A percentile compares a stretch with the other conserved stretches of the same genome.
Evolutionary conservation across 2,888 invertebrate genomes (phyloP).

Genomic region (Nomada ruficornis): DNA sequence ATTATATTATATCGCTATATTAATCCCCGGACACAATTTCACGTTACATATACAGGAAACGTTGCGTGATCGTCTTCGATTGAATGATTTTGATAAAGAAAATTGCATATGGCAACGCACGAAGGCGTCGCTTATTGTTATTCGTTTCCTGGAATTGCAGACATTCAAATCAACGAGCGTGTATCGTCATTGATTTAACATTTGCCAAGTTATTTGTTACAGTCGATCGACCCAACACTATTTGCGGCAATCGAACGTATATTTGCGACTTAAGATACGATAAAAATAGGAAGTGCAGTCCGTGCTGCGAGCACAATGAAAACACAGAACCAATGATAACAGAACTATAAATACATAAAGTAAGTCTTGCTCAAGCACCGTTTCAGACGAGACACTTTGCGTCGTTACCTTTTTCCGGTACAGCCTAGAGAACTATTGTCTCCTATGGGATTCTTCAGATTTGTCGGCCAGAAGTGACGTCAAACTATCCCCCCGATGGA

Average conservation of each 20-base stretch:
- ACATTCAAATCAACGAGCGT: slow-evolving; percentile 6
- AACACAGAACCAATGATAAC: slow-evolving; percentile 1
- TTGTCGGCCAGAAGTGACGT: too few species aligned
- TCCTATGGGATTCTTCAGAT: too few species aligned
- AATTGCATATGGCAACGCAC: neutral
- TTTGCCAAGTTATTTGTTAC: slow-evolving; percentile 39
- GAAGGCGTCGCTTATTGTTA: neutral
- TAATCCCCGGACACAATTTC: neutral
- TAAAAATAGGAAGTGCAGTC: slow-evolving; percentile 21
- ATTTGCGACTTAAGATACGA: slow-evolving; percentile 30
- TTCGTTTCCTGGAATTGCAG: neutral
- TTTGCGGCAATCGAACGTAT: slow-evolving; percentile 40
- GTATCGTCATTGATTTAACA: slow-evolving; percentile 33
- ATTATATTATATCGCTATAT: neutral
- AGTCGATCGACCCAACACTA: slow-evolving; percentile 19
- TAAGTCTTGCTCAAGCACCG: too few species aligned
- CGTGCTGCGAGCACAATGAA: neutral
- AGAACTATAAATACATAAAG: neutral
- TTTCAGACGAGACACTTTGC: too few species aligned
- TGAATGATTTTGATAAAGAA: slow-evolving; percentile 4
- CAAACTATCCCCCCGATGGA: too few species aligned
- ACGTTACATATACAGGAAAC: neutral
- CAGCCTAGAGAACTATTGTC: too few species aligned
- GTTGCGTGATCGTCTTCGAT: neutral
- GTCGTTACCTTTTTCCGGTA: too few species aligned